Conservation (phyloP, 2,797 vertebrate species). For the Selene dorsalis region DNA sequence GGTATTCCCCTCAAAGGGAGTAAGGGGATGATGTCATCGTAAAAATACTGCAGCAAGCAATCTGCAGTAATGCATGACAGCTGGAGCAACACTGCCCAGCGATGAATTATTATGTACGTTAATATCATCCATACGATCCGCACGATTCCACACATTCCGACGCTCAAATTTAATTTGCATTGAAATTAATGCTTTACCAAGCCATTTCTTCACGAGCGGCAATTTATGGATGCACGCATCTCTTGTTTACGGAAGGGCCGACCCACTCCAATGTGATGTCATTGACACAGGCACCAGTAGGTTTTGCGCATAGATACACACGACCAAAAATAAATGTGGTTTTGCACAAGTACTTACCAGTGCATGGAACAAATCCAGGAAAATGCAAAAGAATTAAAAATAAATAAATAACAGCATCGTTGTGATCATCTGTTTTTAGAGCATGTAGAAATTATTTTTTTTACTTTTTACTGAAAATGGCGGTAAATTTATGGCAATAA, state of each 20-base stretch:
- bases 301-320: conserved; percentile 16
- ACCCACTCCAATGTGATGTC: conserved; percentile 43
- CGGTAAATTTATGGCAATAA: background rate
- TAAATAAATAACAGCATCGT: background rate
- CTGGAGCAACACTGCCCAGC: conserved; percentile 56
- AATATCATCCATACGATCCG: background rate
- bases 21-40: conserved; percentile 83
- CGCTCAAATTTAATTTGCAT: background rate
- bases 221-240: conserved; percentile 19
- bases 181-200: background rate
- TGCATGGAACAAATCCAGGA: background rate
- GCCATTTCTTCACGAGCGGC: background rate
- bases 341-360: background rate
- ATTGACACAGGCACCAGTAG: conserved; percentile 8
- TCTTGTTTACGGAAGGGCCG: conserved; percentile 43
- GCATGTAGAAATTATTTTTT: background rate
- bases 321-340: background rate
- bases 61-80: conserved; percentile 79
- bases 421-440: background rate
- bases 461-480: background rate
- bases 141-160: background rate
- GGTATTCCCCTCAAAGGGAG: conserved; percentile 64
- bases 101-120: background rate
- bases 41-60: conserved; percentile 83
- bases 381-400: background rate